Evolutionary conservation across 2,797 vertebrate genomes (phyloP), one percentile per base, ranked within the genome.

Genomic region (Cossypha heuglini): DNA sequence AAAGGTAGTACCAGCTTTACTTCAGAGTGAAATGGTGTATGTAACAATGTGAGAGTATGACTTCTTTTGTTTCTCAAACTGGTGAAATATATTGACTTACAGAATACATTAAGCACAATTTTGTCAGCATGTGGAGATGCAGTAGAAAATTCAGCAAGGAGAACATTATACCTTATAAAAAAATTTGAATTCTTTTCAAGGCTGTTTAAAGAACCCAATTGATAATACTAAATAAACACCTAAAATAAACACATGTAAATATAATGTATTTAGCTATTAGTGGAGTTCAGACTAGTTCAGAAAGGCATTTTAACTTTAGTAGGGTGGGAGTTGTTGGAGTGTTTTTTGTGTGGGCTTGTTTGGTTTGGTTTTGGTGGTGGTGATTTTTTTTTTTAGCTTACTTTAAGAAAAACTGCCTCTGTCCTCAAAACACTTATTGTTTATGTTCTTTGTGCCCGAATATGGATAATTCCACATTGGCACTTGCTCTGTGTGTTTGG

Each of bases 341-440:
- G 1, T 1, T 45, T 40, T 86, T 54, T 29, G 2, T 37, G 14
- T 1, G 5, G 3, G 1, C 2, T 40, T 78, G 3, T 62, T 90
- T 58, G 1, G 7, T 16, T 59, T 63, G 3, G 6, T 15, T 73
- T 64, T 12, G 19, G 0, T 62, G 28, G 2, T 21, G 6, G 21
- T 59, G 12, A 0, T n/a, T 48, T 28, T 18, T 55, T 40, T 26
- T 45, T 77, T 81, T 45, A 16, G 24, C 19, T 78, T 71, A 37
- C 16, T 62, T 29, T 52, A 29, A 5, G 33, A 49, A 89, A 80
- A 73, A 48, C 25, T 52, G 10, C 14, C 26, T 63, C 4, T 81
- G 3, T 63, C 49, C 67, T 87, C 33, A 49, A 25, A 67, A 37
- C 33, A 61, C 31, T 43, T 63, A 67, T 29, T 67, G 13, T 11